These are phyloP conservation scores for Siniperca undulata DNA, from an alignment of 2,797 vertebrate species.

Conservation along the genomic window DNA sequence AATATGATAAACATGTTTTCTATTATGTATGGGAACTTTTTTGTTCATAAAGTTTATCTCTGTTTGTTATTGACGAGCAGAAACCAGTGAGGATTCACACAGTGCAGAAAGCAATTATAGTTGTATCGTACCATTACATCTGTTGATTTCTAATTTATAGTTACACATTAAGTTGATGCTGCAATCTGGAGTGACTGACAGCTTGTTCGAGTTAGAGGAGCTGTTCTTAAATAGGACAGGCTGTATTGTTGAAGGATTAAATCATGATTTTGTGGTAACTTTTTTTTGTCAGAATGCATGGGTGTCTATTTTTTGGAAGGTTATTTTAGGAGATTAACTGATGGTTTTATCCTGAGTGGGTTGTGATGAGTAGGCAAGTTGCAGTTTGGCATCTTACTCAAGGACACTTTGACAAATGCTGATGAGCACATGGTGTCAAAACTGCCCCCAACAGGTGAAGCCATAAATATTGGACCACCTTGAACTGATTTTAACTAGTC, in stretches of 20 bases:
- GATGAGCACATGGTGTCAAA: slow-evolving; percentile 20
- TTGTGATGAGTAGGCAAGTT: slow-evolving; percentile 33
- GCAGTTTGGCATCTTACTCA: slow-evolving; percentile 25
- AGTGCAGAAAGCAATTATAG: slow-evolving; percentile 40
- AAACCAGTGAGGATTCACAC: neutral
- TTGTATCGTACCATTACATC: slow-evolving; percentile 49
- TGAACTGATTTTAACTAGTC: neutral
- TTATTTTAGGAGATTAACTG: slow-evolving; percentile 41
- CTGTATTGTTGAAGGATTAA: slow-evolving; percentile 59
- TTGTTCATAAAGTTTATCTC: slow-evolving; percentile 15
- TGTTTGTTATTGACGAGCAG: slow-evolving; percentile 3
- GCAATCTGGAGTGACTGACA: slow-evolving; percentile 33
- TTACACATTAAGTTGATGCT: slow-evolving; percentile 43
- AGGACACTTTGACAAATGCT: slow-evolving; percentile 28
- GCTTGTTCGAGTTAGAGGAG: slow-evolving; percentile 23
- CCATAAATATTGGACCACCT: neutral
- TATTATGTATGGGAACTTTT: slow-evolving; percentile 9
- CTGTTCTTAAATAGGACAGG: slow-evolving; percentile 36
- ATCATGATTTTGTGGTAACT: slow-evolving; percentile 9
- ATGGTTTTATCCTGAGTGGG: slow-evolving; percentile 15
- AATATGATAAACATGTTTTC: slow-evolving; percentile 36
- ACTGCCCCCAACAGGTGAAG: neutral
- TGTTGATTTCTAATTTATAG: slow-evolving; percentile 50
- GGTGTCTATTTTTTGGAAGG: slow-evolving; percentile 4
- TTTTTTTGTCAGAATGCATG: neutral